phyloP scores from a whole-genome alignment of 2,888 invertebrate species.

The Drosophila paucipuncta region DNA sequence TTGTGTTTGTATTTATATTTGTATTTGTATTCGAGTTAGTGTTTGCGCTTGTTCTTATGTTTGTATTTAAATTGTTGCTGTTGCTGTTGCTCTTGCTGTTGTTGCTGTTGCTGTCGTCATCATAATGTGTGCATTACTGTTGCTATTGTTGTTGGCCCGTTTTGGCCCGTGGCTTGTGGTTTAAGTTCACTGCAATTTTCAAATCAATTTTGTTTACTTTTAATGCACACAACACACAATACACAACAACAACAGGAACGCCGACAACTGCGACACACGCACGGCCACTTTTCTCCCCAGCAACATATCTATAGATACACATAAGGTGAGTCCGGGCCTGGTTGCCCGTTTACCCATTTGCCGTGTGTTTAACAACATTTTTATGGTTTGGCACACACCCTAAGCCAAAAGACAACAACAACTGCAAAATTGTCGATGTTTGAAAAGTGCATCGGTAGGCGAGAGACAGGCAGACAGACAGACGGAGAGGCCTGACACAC shows the following conservation, averaged over 20 bases:
- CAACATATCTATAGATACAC: slow-evolving; percentile 5
- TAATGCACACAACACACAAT: slow-evolving; percentile 44
- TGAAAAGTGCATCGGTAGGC: slow-evolving; percentile 56
- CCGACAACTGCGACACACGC: slow-evolving; percentile 66
- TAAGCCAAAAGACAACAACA: slow-evolving; percentile 57
- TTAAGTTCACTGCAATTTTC: slow-evolving; percentile 73
- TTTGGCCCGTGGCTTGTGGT: slow-evolving; percentile 39
- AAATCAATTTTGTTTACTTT: slow-evolving; percentile 83
- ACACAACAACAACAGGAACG: slow-evolving; percentile 48
- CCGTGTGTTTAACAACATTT: slow-evolving; percentile 83
- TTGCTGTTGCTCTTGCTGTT: slow-evolving; percentile 42
- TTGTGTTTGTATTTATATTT: slow-evolving; percentile 6
- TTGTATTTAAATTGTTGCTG: slow-evolving; percentile 30
- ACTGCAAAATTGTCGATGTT: slow-evolving; percentile 47
- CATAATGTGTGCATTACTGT: slow-evolving; percentile 64
- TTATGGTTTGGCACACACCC: slow-evolving; percentile 84
- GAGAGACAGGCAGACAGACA: slow-evolving; percentile 7
- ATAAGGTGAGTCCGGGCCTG: neutral
- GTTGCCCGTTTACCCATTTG: slow-evolving; percentile 6
- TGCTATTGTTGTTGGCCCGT: slow-evolving; percentile 35
- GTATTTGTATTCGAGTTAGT: slow-evolving; percentile 21
- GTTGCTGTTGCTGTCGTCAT: slow-evolving; percentile 60
- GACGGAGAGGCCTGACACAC: neutral
- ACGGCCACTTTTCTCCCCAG: slow-evolving; percentile 64
- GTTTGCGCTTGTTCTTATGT: slow-evolving; percentile 30